Percentiles rank a stretch among this genome's conserved stretches.
phyloP scores from a whole-genome alignment of 2,797 vertebrate genomes.

The Hybognathus amarus region DNA sequence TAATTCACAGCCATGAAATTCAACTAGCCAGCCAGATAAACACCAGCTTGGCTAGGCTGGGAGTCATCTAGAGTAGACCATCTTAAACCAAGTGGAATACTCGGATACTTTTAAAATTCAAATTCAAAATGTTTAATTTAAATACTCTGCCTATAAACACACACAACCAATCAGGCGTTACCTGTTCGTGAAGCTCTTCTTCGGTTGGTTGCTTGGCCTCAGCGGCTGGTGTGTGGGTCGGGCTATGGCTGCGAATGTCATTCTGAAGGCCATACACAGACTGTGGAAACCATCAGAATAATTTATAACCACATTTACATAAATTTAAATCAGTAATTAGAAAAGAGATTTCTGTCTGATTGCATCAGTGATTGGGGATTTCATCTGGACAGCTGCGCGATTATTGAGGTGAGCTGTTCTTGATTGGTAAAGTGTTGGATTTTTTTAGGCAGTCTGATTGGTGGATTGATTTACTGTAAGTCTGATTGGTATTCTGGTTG shows the following conservation, averaged over 20 bases:
- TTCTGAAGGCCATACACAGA: slow-evolving; percentile 97
- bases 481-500: slow-evolving; percentile 11
- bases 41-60: not conserved
- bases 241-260: slow-evolving; percentile 93
- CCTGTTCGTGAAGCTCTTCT: slow-evolving; percentile 94
- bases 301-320: slow-evolving; percentile 31
- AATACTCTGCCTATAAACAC: not conserved
- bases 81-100: not conserved
- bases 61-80: not conserved
- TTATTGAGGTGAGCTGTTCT: slow-evolving; percentile 4
- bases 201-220: slow-evolving; percentile 92
- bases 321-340: not conserved
- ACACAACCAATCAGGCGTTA: slow-evolving; percentile 57
- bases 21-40: not conserved
- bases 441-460: not conserved
- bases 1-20: not conserved
- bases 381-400: not conserved
- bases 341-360: slow-evolving; percentile 13
- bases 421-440: not conserved
- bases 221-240: slow-evolving; percentile 89
- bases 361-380: slow-evolving; percentile 12
- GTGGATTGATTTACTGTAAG: not conserved
- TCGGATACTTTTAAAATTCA: not conserved
- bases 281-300: slow-evolving; percentile 66
- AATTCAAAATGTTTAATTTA: not conserved